Evolutionary conservation across 1,140 invertebrate genomes (phyloP).

Genomic region (Plutomurus gul): DNA sequence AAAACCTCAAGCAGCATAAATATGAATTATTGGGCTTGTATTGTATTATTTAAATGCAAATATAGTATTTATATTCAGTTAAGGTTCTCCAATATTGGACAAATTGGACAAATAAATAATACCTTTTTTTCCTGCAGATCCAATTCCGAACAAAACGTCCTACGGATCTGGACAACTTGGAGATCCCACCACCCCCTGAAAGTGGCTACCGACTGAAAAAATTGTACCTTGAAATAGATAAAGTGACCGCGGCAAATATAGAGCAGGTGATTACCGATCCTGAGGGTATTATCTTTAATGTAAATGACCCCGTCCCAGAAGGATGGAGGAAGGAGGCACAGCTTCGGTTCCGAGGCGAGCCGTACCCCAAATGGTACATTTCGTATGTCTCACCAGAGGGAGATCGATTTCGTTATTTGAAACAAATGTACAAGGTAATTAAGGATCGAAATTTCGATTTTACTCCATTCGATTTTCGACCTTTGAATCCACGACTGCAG

Average conservation of each 20-base stretch:
- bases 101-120: too few species aligned
- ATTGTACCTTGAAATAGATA: conserved; percentile 13
- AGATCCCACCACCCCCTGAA: background rate
- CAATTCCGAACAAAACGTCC: conserved; percentile 1
- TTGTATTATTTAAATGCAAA: too few species aligned
- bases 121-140: background rate
- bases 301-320: background rate
- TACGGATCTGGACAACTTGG: background rate
- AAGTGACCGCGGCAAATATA: background rate
- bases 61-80: too few species aligned
- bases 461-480: background rate
- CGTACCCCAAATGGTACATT: background rate
- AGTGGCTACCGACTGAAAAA: background rate
- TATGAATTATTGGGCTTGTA: too few species aligned
- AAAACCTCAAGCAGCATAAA: too few species aligned
- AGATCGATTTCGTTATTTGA: background rate
- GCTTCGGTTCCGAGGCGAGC: background rate
- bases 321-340: conserved; percentile 7
- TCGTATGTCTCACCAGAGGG: background rate
- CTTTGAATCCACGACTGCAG: background rate
- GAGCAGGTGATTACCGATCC: background rate
- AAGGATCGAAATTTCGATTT: conserved; percentile 6
- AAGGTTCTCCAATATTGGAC: too few species aligned
- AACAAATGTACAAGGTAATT: background rate
- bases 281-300: background rate